A percentile compares a stretch with the other conserved stretches of the same genome.
These are phyloP conservation scores for Tupiocoris notatus DNA, from an alignment of 2,888 invertebrate species.

Conservation along the genomic window DNA sequence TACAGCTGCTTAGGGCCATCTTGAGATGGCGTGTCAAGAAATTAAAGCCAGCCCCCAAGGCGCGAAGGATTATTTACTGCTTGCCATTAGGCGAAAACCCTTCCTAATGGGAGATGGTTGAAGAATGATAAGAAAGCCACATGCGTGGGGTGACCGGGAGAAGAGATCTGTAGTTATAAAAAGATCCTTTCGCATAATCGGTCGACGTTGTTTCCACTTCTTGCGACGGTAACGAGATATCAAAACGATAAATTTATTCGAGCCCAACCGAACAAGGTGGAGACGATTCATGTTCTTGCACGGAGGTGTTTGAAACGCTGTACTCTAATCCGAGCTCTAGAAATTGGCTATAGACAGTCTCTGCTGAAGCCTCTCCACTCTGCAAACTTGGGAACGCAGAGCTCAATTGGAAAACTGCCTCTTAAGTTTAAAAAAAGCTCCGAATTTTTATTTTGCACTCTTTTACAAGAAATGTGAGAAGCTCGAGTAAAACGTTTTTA, in stretches of 20 bases:
- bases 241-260: neutral
- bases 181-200: neutral
- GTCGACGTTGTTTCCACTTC: neutral
- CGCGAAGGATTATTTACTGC: constrained; percentile 8
- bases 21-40: neutral
- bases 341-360: too few relatives aligned
- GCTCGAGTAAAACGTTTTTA: too few relatives aligned
- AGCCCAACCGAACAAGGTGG: neutral
- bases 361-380: too few relatives aligned
- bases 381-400: too few relatives aligned
- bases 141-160: neutral
- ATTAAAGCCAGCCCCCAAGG: neutral
- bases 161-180: neutral
- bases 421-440: too few relatives aligned
- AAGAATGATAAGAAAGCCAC: neutral
- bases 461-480: too few relatives aligned
- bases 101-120: constrained; percentile 6
- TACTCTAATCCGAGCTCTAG: too few relatives aligned
- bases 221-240: neutral
- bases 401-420: too few relatives aligned
- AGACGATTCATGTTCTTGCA: too few relatives aligned
- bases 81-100: constrained; percentile 1
- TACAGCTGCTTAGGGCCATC: constrained; percentile 1
- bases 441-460: too few relatives aligned
- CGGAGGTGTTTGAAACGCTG: too few relatives aligned